Conservation (phyloP, 2,888 invertebrate species). For the Synergus itoensis region DNA sequence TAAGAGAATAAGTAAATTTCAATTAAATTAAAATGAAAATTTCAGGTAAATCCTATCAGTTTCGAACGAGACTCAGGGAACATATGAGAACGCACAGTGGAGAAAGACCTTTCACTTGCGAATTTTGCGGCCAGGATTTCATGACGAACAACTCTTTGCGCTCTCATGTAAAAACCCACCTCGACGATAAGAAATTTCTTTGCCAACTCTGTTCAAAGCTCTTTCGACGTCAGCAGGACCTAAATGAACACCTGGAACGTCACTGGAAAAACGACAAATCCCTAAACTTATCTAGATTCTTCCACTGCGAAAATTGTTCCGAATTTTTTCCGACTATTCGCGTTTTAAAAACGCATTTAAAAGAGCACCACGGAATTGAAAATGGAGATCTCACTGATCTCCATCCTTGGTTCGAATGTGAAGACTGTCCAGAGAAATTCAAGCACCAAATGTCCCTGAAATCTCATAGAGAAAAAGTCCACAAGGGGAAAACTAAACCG, state of each 20-base stretch:
- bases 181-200: constrained; percentile 53
- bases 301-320: constrained; percentile 58
- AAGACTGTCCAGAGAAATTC: constrained; percentile 60
- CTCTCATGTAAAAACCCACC: constrained; percentile 60
- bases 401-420: constrained; percentile 60
- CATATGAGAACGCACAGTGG: constrained; percentile 62
- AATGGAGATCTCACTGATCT: constrained; percentile 57
- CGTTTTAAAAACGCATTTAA: constrained; percentile 60
- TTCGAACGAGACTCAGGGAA: constrained; percentile 60
- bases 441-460: constrained; percentile 65
- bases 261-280: constrained; percentile 62
- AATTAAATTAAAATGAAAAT: not conserved
- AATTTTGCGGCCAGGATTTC: constrained; percentile 57
- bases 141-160: constrained; percentile 60
- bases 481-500: constrained; percentile 57
- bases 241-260: constrained; percentile 64
- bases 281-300: constrained; percentile 53
- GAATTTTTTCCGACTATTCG: constrained; percentile 60
- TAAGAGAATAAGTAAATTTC: not conserved
- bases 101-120: constrained; percentile 61
- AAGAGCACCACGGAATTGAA: constrained; percentile 55
- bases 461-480: constrained; percentile 59
- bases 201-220: constrained; percentile 61
- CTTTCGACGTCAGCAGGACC: constrained; percentile 62
- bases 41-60: constrained; percentile 58